Evolutionary conservation across 1,140 invertebrate genomes (phyloP).

Genomic region (Druon quercuslanigerum): DNA sequence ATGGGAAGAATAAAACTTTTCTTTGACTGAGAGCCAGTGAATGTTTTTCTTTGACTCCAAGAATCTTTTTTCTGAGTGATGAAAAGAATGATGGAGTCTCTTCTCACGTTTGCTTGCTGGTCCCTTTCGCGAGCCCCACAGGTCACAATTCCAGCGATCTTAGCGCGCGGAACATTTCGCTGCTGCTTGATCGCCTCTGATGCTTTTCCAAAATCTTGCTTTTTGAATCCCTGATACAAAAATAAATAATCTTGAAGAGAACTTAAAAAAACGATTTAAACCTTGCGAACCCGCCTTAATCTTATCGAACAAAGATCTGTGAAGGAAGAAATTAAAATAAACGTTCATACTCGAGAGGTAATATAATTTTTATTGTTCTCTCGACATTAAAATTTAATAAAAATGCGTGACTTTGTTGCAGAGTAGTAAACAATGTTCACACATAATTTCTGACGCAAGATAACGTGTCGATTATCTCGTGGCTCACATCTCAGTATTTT

Average conservation of each 20-base stretch:
- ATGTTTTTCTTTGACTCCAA: no score
- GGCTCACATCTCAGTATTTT: neutral
- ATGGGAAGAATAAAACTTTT: no score
- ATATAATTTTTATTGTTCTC: no score
- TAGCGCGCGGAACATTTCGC: slow-evolving; percentile 67
- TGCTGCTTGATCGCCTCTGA: slow-evolving; percentile 47
- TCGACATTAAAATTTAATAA: no score
- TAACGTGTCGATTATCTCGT: neutral
- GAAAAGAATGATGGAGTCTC: slow-evolving; percentile 51
- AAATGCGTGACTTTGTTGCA: no score
- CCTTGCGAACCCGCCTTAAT: no score
- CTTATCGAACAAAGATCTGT: no score
- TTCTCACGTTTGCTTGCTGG: slow-evolving; percentile 73
- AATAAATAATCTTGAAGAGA: neutral
- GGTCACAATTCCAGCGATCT: slow-evolving; percentile 46
- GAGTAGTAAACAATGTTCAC: no score
- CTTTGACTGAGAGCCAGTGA: no score
- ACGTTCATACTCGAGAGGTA: no score
- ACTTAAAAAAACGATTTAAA: neutral
- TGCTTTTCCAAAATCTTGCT: slow-evolving; percentile 56
- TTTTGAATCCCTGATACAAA: neutral
- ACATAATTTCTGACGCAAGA: no score
- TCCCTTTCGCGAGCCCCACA: slow-evolving; percentile 55
- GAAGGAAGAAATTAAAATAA: no score
- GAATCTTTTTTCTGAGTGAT: neutral